Evolutionary conservation across 2,888 invertebrate species (phyloP), one percentile per base, ranked within the genome.

Genomic region (Matsumyia berberina): DNA sequence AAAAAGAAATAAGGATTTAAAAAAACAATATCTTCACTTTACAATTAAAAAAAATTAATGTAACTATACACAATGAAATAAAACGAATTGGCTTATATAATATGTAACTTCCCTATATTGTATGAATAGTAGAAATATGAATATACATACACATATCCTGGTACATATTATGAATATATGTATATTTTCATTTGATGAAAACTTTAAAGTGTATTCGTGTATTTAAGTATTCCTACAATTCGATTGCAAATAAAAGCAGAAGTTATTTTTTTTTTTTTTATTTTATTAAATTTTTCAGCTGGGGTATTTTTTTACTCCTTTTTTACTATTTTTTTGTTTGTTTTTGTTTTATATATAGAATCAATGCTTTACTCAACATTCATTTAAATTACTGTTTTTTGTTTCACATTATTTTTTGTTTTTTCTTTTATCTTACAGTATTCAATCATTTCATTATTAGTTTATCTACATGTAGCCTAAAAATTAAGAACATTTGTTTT

Each of bases 391-490:
- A 74, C 53, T 33, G 39, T 35, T 67, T 66, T 55, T 24, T 57
- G 42, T 70, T 70, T 64, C 51, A 33, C 55, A 64, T 66, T 77
- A 58, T 66, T 64, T 69, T 72, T 37, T 62, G n/a, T 73, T 70
- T 44, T 62, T 37, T 12, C 51, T 12, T 62, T 66, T 80, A 83
- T 80, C 83, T 72, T 82, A 86, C 83, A 86, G 29, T 73, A 69
- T 70, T 74, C 57, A 77, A 55, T 82, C 69, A 83, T 74, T 79
- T 79, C 62, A 77, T 70, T 76, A 83, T 85, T 73, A 70, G 70
- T 86, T 86, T 86, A 79, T 83, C 83, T 86, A 86, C 82, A 82
- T 77, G 57, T 86, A 82, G 82, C 74, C 82, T 86, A 86, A 49
- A 73, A 79, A 80, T 70, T 57, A 85, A 70, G 74, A 76, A 76